Conservation (phyloP, 1,140 invertebrate species). For the Lanistes nyassanus region DNA sequence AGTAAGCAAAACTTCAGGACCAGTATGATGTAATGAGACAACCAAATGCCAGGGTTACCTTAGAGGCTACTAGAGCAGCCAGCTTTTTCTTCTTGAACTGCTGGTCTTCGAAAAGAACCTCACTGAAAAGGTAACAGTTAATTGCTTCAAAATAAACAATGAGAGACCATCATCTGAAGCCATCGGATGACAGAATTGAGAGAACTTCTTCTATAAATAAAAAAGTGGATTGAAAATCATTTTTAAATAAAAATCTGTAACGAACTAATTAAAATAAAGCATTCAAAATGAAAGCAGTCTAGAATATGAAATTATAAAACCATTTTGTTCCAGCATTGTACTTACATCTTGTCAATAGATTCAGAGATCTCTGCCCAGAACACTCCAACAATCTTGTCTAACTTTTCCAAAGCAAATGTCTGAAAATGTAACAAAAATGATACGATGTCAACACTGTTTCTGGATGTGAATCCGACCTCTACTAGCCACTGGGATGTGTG, state of each 20-base stretch:
- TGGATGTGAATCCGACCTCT: too few relatives aligned
- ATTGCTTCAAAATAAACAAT: neutral
- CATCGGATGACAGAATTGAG: too few relatives aligned
- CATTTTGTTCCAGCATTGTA: conserved; percentile 23
- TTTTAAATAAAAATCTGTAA: neutral
- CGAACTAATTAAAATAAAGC: too few relatives aligned
- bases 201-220: neutral
- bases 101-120: conserved; percentile 94
- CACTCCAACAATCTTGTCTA: conserved; percentile 94
- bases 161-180: too few relatives aligned
- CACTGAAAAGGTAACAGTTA: conserved; percentile 70
- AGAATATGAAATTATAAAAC: neutral
- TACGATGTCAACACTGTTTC: too few relatives aligned
- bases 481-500: too few relatives aligned
- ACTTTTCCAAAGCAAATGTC: conserved; percentile 85
- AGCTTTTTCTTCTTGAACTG: conserved; percentile 86
- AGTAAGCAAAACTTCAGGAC: too few relatives aligned
- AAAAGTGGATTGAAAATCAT: neutral
- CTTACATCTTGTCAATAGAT: conserved; percentile 94
- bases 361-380: conserved; percentile 99
- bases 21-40: too few relatives aligned
- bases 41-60: conserved; percentile 68
- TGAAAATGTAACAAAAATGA: conserved; percentile 37
- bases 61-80: conserved; percentile 96
- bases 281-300: too few relatives aligned